Conservation (phyloP, 1,140 invertebrate species). For the Oncopeltus fasciatus region DNA sequence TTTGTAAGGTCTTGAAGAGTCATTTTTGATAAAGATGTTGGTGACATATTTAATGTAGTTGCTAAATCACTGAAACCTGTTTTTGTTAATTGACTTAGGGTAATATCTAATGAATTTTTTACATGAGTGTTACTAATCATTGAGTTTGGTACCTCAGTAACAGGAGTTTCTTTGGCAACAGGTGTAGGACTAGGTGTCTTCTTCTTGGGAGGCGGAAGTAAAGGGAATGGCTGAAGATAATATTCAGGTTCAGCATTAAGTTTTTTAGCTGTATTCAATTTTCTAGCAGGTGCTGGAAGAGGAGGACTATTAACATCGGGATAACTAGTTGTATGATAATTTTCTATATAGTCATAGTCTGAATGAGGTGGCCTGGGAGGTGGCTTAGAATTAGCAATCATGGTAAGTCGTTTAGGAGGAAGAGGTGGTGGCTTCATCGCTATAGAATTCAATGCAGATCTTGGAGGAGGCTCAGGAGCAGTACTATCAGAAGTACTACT, state of each 20-base stretch:
- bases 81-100: constrained; percentile 62
- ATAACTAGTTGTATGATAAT: constrained; percentile 34
- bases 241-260: constrained; percentile 40
- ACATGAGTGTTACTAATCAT: constrained; percentile 3
- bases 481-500: constrained; percentile 28
- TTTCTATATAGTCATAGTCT: constrained; percentile 45
- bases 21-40: constrained; percentile 62
- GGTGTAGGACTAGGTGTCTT: constrained; percentile 15
- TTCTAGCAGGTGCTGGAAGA: constrained; percentile 44
- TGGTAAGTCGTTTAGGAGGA: constrained; percentile 60
- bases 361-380: constrained; percentile 48
- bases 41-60: constrained; percentile 53
- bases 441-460: constrained; percentile 37
- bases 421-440: constrained; percentile 61
- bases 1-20: constrained; percentile 69
- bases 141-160: background rate
- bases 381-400: constrained; percentile 34
- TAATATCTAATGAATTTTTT: constrained; percentile 46
- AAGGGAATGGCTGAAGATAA: constrained; percentile 35
- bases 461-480: constrained; percentile 54
- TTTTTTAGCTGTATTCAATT: constrained; percentile 29
- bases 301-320: constrained; percentile 36
- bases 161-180: constrained; percentile 4
- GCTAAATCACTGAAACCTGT: constrained; percentile 66
- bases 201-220: constrained; percentile 31